Base-by-base conservation (phyloP, 2,888 invertebrate genomes). In the Agrotis clavis region DNA sequence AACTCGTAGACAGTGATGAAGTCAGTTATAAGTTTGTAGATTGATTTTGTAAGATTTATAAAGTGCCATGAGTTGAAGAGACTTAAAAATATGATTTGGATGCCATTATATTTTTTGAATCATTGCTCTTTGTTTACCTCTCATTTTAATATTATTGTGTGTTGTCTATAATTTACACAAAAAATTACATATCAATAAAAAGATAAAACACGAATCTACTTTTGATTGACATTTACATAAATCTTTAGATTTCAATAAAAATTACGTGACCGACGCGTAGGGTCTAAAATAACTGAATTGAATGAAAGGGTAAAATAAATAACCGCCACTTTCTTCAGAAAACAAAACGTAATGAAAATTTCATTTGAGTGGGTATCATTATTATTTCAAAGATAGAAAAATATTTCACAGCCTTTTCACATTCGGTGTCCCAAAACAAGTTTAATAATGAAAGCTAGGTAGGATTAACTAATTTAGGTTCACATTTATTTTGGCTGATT, bases 1-100 rank as follows among this genome's bases (percentile, higher is more conserved):
- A 79, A 56, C 82, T 94, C 14, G 60, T 82, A 72, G 79, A 61
- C 35, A 65, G 73, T 4, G 71, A 83, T 19, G 81, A 88, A 74
- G 81, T 90, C 59, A 25, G 79, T 47, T 83, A 78, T 68, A 47
- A 74, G n/a, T 76, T 71, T 59, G 84, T 88, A 67, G 19, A 79
- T 62, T 74, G n/a, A 79, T 16, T 53, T 18, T 48, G 0, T 47
- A 25, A 18, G 6, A 54, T 50, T n/a, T 9, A 41, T 0, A 41
- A 30, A 45, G 25, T 59, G 4, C 47, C 14, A 14, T 14, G n/a
- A n/a, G 11, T n/a, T 35, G n/a, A 19, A 16, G 25, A 16, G 2
- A 45, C 21, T 60, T 48, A 2, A 47, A 13, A 14, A 74, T n/a
- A 25, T 30, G 1, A 14, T 45, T 11, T 5, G 13, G 13, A 47